A percentile compares a stretch with the other conserved stretches of the same genome.
Evolutionary conservation across 1,140 invertebrate genomes (phyloP).

Genomic region (Elymnias hypermnestra): DNA sequence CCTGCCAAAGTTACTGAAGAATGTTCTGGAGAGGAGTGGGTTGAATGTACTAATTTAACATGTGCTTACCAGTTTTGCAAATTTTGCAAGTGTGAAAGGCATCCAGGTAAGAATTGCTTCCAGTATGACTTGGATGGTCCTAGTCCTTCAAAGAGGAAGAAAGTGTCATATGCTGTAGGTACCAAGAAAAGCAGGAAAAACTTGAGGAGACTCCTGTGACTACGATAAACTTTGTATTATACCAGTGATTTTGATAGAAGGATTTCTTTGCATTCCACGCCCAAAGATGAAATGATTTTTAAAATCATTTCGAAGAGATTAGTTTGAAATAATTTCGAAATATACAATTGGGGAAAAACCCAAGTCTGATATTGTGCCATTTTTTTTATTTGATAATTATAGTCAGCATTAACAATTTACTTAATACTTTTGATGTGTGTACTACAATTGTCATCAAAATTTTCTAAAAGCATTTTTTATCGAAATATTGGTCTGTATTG

Average conservation of each 20-base stretch:
- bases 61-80: constrained; percentile 64
- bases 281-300: constrained; percentile 40
- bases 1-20: constrained; percentile 62
- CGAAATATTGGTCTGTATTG: neutral
- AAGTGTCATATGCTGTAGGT: constrained; percentile 44
- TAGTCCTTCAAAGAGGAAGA: constrained; percentile 69
- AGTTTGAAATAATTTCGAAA: constrained; percentile 17
- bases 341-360: constrained; percentile 17
- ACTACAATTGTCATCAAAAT: neutral
- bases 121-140: constrained; percentile 61
- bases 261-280: constrained; percentile 43
- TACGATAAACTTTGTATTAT: constrained; percentile 24
- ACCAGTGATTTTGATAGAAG: constrained; percentile 37
- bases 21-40: constrained; percentile 60
- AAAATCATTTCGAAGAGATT: constrained; percentile 33
- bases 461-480: constrained; percentile 1
- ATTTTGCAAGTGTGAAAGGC: constrained; percentile 51
- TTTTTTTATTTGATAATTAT: constrained; percentile 24
- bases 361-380: constrained; percentile 43
- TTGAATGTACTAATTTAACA: constrained; percentile 45
- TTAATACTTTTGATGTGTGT: neutral
- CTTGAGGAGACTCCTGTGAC: constrained; percentile 52
- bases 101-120: constrained; percentile 52
- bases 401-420: constrained; percentile 9
- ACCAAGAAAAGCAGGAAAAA: constrained; percentile 66